Evolutionary conservation across 2,888 invertebrate species (phyloP).

Genomic region (Cartodere bifasciata): DNA sequence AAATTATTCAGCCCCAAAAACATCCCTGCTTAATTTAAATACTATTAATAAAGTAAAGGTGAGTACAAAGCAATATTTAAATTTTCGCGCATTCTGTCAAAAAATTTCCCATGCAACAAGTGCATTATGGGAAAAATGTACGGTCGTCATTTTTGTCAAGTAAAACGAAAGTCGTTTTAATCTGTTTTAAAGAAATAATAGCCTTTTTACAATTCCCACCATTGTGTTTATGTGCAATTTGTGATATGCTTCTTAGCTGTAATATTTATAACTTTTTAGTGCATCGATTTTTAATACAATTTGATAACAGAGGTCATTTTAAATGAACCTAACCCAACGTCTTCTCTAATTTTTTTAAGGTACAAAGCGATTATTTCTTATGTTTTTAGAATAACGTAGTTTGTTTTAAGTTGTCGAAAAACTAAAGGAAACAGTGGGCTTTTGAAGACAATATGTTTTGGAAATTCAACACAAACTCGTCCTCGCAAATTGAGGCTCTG

Average conservation of each 20-base stretch:
- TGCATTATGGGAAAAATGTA: constrained; percentile 33
- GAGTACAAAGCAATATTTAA: too few relatives aligned
- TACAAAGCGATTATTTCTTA: constrained; percentile 7
- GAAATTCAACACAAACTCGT: constrained; percentile 61
- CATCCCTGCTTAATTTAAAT: too few relatives aligned
- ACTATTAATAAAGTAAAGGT: too few relatives aligned
- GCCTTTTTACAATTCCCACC: constrained; percentile 20
- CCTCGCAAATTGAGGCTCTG: constrained; percentile 63
- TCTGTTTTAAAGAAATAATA: constrained; percentile 18
- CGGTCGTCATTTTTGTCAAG: constrained; percentile 30
- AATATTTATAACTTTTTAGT: constrained; percentile 21
- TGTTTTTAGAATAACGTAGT: constrained; percentile 5
- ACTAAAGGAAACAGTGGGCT: not conserved
- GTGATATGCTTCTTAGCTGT: constrained; percentile 29
- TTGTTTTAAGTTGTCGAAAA: too few relatives aligned
- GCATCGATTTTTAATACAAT: constrained; percentile 21
- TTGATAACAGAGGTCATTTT: constrained; percentile 30
- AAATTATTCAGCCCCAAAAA: too few relatives aligned
- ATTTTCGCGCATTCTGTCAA: constrained; percentile 21
- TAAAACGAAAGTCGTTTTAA: constrained; percentile 21
- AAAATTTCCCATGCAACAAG: constrained; percentile 29
- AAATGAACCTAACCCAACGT: constrained; percentile 36
- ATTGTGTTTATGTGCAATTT: constrained; percentile 25
- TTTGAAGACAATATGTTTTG: constrained; percentile 56
- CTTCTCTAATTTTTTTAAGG: constrained; percentile 16